Evolutionary conservation across 1,140 invertebrate species (phyloP).

Genomic region (Aphaenogaster ashmeadi): DNA sequence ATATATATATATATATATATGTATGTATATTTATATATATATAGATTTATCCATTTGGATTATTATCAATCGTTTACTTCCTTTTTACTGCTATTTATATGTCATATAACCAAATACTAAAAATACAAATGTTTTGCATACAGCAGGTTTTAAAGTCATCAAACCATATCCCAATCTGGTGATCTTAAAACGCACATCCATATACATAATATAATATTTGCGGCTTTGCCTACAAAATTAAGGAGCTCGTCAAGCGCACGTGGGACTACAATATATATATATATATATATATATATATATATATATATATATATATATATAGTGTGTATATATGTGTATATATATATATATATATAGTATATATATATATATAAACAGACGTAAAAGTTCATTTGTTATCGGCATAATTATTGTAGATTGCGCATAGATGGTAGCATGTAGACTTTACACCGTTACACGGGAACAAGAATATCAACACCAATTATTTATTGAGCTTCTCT

Average conservation of each 20-base stretch:
- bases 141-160: constrained; percentile 79
- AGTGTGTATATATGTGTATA: constrained; percentile 59
- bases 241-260: constrained; percentile 81
- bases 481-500: constrained; percentile 74
- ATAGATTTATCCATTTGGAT: constrained; percentile 84
- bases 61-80: constrained; percentile 85
- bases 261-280: constrained; percentile 61
- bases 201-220: constrained; percentile 81
- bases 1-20: constrained; percentile 35
- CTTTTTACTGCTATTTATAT: constrained; percentile 84
- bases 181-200: constrained; percentile 77
- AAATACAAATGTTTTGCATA: constrained; percentile 86
- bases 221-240: constrained; percentile 82
- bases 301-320: constrained; percentile 52
- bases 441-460: constrained; percentile 54
- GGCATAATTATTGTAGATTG: constrained; percentile 70
- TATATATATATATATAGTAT: constrained; percentile 59
- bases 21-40: constrained; percentile 44
- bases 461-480: constrained; percentile 68
- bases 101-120: constrained; percentile 86
- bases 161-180: constrained; percentile 68
- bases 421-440: constrained; percentile 64
- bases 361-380: constrained; percentile 69
- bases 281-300: too few species aligned
- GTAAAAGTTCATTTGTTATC: constrained; percentile 72